Evolutionary conservation across 2,888 invertebrate genomes (phyloP).

Genomic region (Lymantria monacha): DNA sequence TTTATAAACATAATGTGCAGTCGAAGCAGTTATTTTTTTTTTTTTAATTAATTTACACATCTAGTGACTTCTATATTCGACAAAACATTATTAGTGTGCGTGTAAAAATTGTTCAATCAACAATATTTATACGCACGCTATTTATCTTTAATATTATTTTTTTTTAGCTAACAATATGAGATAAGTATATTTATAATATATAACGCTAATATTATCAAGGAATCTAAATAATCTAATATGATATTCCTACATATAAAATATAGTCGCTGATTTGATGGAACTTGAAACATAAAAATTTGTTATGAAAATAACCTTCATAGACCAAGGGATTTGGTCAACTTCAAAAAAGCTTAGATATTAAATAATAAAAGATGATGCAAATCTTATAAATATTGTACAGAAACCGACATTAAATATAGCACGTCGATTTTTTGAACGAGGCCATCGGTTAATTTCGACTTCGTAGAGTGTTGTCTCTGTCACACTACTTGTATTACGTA

Average conservation of each 20-base stretch:
- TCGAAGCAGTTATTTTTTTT: constrained; percentile 40
- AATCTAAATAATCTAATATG: constrained; percentile 62
- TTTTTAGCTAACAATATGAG: constrained; percentile 72
- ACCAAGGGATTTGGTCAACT: too few relatives aligned
- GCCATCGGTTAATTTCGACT: too few relatives aligned
- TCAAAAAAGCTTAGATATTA: too few relatives aligned
- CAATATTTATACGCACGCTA: constrained; percentile 57
- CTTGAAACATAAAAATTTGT: too few relatives aligned
- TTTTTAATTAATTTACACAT: constrained; percentile 41
- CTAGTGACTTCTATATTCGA: constrained; percentile 55
- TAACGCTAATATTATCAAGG: constrained; percentile 63
- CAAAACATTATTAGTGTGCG: constrained; percentile 42
- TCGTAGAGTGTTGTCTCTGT: too few relatives aligned
- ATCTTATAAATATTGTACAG: too few relatives aligned
- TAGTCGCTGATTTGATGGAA: constrained; percentile 13
- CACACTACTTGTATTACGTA: too few relatives aligned
- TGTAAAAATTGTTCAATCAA: constrained; percentile 45
- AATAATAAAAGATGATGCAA: too few relatives aligned
- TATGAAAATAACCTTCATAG: too few relatives aligned
- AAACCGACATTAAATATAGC: too few relatives aligned
- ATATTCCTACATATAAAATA: constrained; percentile 35
- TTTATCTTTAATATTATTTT: constrained; percentile 55
- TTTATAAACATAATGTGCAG: constrained; percentile 48
- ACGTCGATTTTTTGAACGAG: too few relatives aligned
- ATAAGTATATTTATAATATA: constrained; percentile 60